phyloP scores from a whole-genome alignment of 2,797 vertebrate genomes.

The Etheostoma perlongum region DNA sequence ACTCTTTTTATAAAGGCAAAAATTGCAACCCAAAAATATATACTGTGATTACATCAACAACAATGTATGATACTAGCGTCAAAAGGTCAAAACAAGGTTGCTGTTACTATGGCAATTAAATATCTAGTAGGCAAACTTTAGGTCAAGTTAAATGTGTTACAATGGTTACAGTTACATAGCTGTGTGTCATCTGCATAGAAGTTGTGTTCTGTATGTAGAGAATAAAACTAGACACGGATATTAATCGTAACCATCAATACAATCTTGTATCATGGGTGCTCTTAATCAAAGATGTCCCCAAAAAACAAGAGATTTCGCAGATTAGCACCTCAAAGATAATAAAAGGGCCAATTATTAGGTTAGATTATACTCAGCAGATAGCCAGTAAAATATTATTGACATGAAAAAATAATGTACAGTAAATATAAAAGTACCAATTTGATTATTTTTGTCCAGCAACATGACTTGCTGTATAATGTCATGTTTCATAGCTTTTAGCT shows the following conservation, averaged over 20 bases:
- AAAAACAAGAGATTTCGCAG: neutral
- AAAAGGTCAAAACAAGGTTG: neutral
- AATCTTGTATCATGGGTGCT: neutral
- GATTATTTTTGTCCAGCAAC: neutral
- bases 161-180: neutral
- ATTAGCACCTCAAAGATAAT: neutral
- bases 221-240: neutral
- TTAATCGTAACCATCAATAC: neutral
- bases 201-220: neutral
- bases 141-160: neutral
- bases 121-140: neutral
- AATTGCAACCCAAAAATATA: neutral
- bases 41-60: neutral
- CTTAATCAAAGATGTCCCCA: neutral
- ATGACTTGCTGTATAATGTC: neutral
- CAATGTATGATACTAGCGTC: neutral
- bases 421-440: neutral
- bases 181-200: constrained; percentile 6
- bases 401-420: neutral
- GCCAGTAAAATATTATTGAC: too few species aligned
- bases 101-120: neutral
- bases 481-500: neutral
- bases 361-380: neutral
- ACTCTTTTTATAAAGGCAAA: neutral
- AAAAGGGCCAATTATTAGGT: neutral